phyloP scores from a whole-genome alignment of 1,140 invertebrate species.

The Harlomillsia oculata region DNA sequence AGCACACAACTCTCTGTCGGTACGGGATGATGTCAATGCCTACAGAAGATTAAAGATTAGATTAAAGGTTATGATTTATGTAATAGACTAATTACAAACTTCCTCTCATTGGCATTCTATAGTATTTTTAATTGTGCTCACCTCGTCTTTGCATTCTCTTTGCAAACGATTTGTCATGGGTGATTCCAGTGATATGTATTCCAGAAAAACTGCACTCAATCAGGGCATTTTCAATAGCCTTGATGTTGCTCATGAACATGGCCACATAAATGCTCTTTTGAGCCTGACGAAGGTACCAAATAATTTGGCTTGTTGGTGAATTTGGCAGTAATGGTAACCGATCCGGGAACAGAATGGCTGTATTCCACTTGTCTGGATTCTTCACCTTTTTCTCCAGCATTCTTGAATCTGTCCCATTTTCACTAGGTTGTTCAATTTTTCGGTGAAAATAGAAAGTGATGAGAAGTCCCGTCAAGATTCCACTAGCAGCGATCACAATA shows the following conservation, averaged over 20 bases:
- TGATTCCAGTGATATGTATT: constrained; percentile 22
- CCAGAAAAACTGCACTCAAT: constrained; percentile 22
- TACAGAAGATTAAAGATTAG: neutral
- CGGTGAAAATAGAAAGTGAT: no score
- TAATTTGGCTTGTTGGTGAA: constrained; percentile 12
- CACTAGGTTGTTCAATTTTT: no score
- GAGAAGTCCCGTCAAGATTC: no score
- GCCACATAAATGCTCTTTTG: constrained; percentile 15
- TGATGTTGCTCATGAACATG: constrained; percentile 13
- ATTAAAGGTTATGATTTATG: neutral
- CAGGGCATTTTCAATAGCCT: constrained; percentile 7
- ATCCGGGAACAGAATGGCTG: constrained; percentile 25
- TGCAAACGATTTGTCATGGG: constrained; percentile 15
- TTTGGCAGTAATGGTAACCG: neutral
- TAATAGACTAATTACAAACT: neutral
- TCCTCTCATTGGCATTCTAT: no score
- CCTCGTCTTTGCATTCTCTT: neutral
- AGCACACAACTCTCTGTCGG: neutral
- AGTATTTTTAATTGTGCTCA: constrained; percentile 5
- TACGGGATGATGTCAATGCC: constrained; percentile 14
- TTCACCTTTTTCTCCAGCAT: constrained; percentile 7
- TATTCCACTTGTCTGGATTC: constrained; percentile 20
- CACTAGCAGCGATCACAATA: no score
- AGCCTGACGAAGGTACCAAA: constrained; percentile 18
- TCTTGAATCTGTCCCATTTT: neutral